Conservation (phyloP, 2,113 vertebrate species). For the Aleadryas rufinucha region DNA sequence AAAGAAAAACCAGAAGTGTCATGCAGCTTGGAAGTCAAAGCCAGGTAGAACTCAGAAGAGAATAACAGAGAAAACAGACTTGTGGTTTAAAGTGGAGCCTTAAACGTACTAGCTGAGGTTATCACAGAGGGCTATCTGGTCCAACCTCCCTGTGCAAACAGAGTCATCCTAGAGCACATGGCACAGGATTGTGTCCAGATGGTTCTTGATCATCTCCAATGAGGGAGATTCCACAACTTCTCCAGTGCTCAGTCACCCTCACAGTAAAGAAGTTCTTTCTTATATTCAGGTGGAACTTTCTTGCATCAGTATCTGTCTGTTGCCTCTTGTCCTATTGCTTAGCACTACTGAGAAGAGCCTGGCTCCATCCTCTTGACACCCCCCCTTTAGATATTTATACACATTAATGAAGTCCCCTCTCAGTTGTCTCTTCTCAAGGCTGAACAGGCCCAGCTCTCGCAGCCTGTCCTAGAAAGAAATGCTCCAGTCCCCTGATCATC, state of each 20-base stretch:
- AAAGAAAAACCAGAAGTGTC: neutral
- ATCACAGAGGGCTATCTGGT: neutral
- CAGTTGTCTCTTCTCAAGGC: neutral
- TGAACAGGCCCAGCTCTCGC: neutral
- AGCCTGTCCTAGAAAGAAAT: neutral
- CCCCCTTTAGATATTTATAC: neutral
- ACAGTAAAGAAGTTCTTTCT: neutral
- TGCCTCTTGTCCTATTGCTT: neutral
- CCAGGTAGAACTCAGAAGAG: neutral
- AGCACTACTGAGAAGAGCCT: neutral
- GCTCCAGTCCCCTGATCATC: neutral
- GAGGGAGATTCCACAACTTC: neutral
- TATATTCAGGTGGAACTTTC: neutral
- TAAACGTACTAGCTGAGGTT: neutral
- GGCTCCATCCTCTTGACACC: neutral
- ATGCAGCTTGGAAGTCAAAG: neutral
- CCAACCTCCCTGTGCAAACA: neutral
- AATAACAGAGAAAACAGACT: neutral
- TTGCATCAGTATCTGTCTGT: neutral
- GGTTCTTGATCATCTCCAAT: neutral
- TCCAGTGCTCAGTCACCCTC: neutral
- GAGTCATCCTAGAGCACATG: neutral
- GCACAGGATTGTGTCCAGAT: neutral
- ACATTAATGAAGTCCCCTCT: neutral
- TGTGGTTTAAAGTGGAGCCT: neutral